Evolutionary conservation across 2,888 invertebrate species (phyloP), one percentile per base, ranked within the genome.

Genomic region (Hypolimnas misippus): DNA sequence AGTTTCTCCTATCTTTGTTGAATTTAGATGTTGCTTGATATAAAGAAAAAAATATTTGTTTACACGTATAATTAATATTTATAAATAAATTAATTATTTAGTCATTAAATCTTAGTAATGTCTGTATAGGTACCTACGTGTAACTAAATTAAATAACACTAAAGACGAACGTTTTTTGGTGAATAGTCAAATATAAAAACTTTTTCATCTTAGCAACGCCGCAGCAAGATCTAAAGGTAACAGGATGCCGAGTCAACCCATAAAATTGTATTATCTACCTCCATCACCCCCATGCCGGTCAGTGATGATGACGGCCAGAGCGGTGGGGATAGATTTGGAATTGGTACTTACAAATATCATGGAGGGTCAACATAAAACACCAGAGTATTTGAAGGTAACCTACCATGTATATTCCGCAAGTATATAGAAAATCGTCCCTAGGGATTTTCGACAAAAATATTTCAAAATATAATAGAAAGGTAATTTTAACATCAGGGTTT

Each of bases 251-350:
- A 73, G 65, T 5, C 77, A 84, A 33, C 81, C 85, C 0, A 90
- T 95, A 71, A 94, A 94, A 76, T 76, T 95, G 52, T 96, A 95
- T 78, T 94, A 93, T 76, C 70, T 93, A 4, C 92, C 93, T 0
- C 87, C 92, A 0, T 95, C 95, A 40, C 93, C 95, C 0, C 94
- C 95, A 0, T 94, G 94, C 72, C 89, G 95, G 2, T 82, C 94
- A 0, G 93, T 94, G 6, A 88, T 94, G 82, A 87, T 96, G 88
- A 81, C 94, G 2, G 94, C 95, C 0, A 94, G 89, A 72, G 93
- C 92, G 6, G 73, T 96, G 12, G 95, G 94, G 0, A 74, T 96
- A 19, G 93, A 94, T 50, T 79, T 95, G 53, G 95, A 95, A 57
- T 76, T 95, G 33, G 93, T 94, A 68, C 73, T 87, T 2, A 86